A percentile compares a stretch with the other conserved stretches of the same genome.
Conservation (phyloP, 1,140 invertebrate species). For the Aphaenogaster ashmeadi region DNA sequence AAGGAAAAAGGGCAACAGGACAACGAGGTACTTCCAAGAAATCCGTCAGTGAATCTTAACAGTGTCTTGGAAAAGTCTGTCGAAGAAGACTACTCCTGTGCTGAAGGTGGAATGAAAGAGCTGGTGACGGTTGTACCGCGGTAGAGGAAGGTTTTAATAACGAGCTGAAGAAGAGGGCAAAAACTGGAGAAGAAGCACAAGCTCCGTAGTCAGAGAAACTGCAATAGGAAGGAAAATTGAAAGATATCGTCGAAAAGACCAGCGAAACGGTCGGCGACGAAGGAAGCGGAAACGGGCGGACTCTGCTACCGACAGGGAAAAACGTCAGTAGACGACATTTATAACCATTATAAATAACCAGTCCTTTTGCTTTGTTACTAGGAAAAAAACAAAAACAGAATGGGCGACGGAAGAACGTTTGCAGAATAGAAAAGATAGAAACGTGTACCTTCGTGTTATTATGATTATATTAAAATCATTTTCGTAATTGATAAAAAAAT, state of each 20-base stretch:
- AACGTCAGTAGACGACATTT: slow-evolving; percentile 74
- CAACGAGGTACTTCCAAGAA: slow-evolving; percentile 21
- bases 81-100: neutral
- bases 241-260: neutral
- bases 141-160: slow-evolving; percentile 35
- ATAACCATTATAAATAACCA: slow-evolving; percentile 80
- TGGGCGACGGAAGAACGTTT: neutral
- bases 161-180: slow-evolving; percentile 31
- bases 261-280: neutral
- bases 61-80: slow-evolving; percentile 18
- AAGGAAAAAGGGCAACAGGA: neutral
- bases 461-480: neutral
- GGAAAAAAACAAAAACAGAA: neutral
- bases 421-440: neutral
- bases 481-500: neutral
- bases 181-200: neutral
- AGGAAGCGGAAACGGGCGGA: slow-evolving; percentile 27
- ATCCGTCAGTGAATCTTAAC: slow-evolving; percentile 23
- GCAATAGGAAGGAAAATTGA: slow-evolving; percentile 41
- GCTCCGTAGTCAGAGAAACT: neutral
- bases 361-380: slow-evolving; percentile 49
- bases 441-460: neutral
- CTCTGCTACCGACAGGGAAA: neutral
- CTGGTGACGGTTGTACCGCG: slow-evolving; percentile 59
- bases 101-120: slow-evolving; percentile 14